Conservation (phyloP, 2,113 vertebrate species). For the Butorides virescens region DNA sequence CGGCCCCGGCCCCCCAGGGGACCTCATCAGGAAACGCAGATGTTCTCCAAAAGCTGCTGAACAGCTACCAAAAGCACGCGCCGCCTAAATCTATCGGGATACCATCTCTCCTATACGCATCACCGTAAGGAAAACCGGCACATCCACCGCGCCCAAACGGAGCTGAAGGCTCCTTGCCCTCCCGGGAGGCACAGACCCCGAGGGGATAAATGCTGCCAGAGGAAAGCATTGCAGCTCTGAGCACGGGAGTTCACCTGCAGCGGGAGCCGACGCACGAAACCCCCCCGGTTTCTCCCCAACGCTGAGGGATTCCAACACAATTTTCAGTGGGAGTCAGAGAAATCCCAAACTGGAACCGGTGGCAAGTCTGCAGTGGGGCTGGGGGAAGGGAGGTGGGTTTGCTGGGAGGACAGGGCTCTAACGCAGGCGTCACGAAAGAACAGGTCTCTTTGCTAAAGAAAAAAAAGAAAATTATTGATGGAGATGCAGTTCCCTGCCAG, state of each 20-base stretch:
- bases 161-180: background rate
- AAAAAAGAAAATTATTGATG: background rate
- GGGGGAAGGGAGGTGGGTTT: background rate
- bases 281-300: background rate
- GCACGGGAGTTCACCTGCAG: background rate
- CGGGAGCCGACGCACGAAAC: background rate
- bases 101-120: fast-evolving
- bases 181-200: fast-evolving
- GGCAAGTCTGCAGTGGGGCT: background rate
- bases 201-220: background rate
- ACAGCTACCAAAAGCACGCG: background rate
- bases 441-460: background rate
- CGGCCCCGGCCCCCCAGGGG: background rate
- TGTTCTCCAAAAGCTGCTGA: background rate
- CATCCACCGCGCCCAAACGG: background rate
- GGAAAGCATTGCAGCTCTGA: fast-evolving
- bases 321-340: background rate
- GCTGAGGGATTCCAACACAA: fast-evolving
- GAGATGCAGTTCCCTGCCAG: background rate
- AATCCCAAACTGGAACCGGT: fast-evolving
- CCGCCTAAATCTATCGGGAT: background rate
- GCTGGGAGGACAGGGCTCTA: background rate
- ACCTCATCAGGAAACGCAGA: background rate
- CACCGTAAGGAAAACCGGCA: background rate
- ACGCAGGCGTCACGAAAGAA: background rate